These are phyloP conservation scores for Pogonocichla stellata DNA, from an alignment of 2,113 vertebrate species.

Conservation along the genomic window DNA sequence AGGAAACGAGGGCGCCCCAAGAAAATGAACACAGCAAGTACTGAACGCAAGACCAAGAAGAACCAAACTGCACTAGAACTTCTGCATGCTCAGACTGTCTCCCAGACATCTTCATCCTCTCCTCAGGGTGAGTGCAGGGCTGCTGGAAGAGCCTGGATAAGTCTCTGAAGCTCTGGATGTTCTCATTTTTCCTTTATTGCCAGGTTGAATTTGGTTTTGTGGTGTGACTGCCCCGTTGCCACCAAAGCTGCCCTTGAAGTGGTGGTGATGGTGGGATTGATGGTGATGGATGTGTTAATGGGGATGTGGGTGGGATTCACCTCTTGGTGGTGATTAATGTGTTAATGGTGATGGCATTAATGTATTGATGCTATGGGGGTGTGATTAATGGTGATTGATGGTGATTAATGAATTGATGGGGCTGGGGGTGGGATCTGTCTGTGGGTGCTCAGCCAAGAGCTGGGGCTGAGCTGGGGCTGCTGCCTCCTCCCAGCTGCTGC, in stretches of 20 bases:
- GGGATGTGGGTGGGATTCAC: background rate
- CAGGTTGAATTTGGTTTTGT: background rate
- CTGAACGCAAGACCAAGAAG: slow-evolving; percentile 90
- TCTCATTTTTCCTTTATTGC: background rate
- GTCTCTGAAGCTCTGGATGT: background rate
- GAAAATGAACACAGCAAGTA: slow-evolving; percentile 80
- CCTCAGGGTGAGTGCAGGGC: slow-evolving; percentile 84
- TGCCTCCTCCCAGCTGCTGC: background rate
- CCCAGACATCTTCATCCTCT: slow-evolving; percentile 85
- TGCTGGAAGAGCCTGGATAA: accelerated
- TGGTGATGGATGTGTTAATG: background rate
- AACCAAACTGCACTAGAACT: slow-evolving; percentile 90
- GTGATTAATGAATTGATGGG: background rate
- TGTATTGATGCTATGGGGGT: background rate
- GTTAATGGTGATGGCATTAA: background rate
- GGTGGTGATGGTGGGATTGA: background rate
- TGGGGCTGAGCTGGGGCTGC: background rate
- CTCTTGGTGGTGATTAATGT: background rate
- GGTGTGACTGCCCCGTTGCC: background rate
- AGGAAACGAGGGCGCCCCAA: slow-evolving; percentile 95
- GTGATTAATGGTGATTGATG: background rate
- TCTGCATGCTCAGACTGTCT: slow-evolving; percentile 86
- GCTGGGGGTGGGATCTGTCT: background rate
- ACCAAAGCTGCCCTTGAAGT: background rate
- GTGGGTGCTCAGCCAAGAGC: background rate